Conservation (phyloP, 2,888 invertebrate genomes). For the Drosophila colorata region DNA sequence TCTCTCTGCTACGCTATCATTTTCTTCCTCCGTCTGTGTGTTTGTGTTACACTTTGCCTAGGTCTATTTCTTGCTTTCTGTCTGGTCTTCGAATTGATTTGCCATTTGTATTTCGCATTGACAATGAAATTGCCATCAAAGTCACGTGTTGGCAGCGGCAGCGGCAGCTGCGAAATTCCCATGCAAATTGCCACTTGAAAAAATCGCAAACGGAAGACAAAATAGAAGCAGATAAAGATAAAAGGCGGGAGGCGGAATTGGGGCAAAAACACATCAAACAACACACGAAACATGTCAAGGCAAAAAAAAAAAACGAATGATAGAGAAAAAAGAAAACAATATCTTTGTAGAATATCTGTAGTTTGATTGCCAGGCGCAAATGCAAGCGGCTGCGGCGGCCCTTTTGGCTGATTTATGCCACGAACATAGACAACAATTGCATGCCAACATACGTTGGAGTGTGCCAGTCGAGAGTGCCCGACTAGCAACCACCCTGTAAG, state of each 20-base stretch:
- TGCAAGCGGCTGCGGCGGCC: conserved; percentile 45
- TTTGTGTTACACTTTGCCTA: not conserved
- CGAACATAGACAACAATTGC: conserved; percentile 39
- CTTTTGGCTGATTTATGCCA: conserved; percentile 22
- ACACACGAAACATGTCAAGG: conserved; percentile 62
- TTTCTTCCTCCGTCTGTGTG: not conserved
- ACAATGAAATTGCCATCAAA: conserved; percentile 80
- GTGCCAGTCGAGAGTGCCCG: not conserved
- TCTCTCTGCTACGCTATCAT: not conserved
- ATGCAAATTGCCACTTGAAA: conserved; percentile 49
- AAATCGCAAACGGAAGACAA: conserved; percentile 24
- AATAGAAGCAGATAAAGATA: conserved; percentile 15
- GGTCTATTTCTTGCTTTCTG: not conserved
- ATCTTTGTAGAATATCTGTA: conserved; percentile 42
- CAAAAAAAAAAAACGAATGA: conserved; percentile 13
- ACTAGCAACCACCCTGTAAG: not conserved
- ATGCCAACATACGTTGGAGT: conserved; percentile 51
- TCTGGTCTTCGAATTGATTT: conserved; percentile 55
- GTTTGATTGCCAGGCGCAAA: conserved; percentile 73
- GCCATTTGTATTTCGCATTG: conserved; percentile 66
- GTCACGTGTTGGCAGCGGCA: conserved; percentile 70
- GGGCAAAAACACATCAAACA: conserved; percentile 37
- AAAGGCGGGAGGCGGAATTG: conserved; percentile 10
- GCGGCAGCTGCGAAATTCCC: conserved; percentile 60
- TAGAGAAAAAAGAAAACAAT: conserved; percentile 11